Evolutionary conservation across 2,797 vertebrate species (phyloP).

Genomic region (Tiaroga cobitis): DNA sequence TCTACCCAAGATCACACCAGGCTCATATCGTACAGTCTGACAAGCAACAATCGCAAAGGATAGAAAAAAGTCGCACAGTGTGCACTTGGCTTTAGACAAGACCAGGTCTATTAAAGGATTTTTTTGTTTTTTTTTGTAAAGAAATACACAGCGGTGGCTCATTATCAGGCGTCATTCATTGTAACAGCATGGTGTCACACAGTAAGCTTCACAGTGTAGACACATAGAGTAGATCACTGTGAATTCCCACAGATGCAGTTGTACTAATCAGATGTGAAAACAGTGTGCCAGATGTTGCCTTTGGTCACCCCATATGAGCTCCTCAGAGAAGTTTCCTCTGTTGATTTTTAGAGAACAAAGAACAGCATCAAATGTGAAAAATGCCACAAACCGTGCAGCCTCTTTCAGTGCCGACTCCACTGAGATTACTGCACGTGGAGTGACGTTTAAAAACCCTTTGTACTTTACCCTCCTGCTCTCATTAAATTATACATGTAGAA

Average conservation of each 20-base stretch:
- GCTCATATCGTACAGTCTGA: not conserved
- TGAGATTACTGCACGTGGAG: slow-evolving; percentile 6
- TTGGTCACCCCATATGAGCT: slow-evolving; percentile 33
- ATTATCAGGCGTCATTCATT: slow-evolving; percentile 61
- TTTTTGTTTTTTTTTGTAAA: not conserved
- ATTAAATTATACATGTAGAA: slow-evolving; percentile 17
- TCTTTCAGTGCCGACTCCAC: not conserved
- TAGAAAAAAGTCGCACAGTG: not conserved
- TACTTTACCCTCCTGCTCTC: slow-evolving; percentile 1
- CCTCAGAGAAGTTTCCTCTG: slow-evolving; percentile 32
- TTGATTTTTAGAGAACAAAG: slow-evolving; percentile 45
- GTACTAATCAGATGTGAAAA: slow-evolving; percentile 48
- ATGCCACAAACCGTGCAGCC: not conserved
- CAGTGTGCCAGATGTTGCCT: slow-evolving; percentile 41
- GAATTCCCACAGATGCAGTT: slow-evolving; percentile 37
- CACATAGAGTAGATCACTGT: slow-evolving; percentile 38
- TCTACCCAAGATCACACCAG: not conserved
- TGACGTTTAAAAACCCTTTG: not conserved
- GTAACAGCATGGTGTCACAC: slow-evolving; percentile 36
- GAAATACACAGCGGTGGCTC: slow-evolving; percentile 45
- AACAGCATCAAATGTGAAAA: slow-evolving; percentile 68
- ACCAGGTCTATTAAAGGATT: slow-evolving; percentile 23
- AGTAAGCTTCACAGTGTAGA: slow-evolving; percentile 29
- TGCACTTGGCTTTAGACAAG: slow-evolving; percentile 24
- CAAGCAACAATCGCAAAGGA: not conserved